These are phyloP conservation scores for Atlantisia rogersi DNA, from an alignment of 2,113 vertebrate genomes.

Conservation along the genomic window DNA sequence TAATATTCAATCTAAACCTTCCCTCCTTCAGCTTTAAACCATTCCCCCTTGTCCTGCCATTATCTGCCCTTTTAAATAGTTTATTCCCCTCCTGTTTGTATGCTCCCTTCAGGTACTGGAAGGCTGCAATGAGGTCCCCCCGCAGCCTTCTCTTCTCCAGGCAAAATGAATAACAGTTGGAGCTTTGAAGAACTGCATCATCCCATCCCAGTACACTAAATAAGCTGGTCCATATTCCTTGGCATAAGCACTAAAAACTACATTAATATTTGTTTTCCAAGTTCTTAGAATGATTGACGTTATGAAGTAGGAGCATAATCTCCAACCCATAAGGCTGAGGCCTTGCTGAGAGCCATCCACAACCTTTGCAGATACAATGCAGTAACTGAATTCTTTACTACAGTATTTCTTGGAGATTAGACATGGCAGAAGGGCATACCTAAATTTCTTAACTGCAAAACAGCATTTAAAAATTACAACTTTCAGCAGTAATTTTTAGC, in stretches of 20 bases:
- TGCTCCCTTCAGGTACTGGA: no score
- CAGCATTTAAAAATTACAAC: background rate
- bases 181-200: background rate
- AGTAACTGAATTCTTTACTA: background rate
- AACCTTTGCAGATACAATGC: background rate
- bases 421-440: background rate
- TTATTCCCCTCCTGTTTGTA: no score
- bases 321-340: background rate
- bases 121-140: no score
- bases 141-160: no score
- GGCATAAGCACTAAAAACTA: background rate
- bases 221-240: background rate
- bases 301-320: background rate
- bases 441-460: background rate
- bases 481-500: background rate
- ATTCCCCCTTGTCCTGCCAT: no score
- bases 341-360: background rate
- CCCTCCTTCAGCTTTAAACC: no score
- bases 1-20: no score
- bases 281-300: background rate
- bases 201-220: accelerated
- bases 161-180: background rate
- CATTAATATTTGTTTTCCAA: background rate
- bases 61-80: no score
- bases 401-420: background rate